Base-by-base conservation (phyloP, 92 coral and sea anemone genomes). In the Diadumene lineata region DNA sequence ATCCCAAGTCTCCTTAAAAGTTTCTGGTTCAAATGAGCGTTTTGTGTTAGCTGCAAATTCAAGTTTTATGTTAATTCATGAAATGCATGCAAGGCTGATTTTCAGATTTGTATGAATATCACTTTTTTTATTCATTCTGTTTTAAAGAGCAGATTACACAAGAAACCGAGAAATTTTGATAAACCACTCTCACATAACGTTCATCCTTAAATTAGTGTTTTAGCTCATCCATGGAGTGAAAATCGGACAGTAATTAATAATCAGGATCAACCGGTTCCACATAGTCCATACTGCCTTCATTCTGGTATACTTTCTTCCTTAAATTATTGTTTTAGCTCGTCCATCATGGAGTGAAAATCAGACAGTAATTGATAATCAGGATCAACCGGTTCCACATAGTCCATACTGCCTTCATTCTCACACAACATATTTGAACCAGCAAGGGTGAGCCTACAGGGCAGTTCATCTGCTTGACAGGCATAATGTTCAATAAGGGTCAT, bases 401-500 rank as follows among this genome's bases (percentile, higher is more conserved):
- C 51, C 60, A 86, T 88, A 7, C 84, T 81, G 8, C 88, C 86
- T 19, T 82, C 88, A 31, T 88, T 76, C 57, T 91, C 86, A 16
- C 90, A 84, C 21, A 84, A 82, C 53, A 83, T 80, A 46, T 92
- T 92, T 31, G 99, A 96, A 19, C 99, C 96, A 22, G 91, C 88
- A 18, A 96, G 88, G 24, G 89, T 64, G 61, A 96, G 85, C 26
- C 63, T 81, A 72, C 96, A 92, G 1, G 99, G 99, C 17, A 96
- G 82, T 48, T 90, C 96, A 50, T 92, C 99, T 1, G 81, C 81
- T 22, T 60, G 58, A 21, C 76, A 67, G 34, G 97, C 78, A 69
- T 92, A 83, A 74, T 96, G 89, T 46, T 93, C 96, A 19, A 96
- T 86, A 23, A 96, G 85, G 22, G 93, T 77, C 31, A 87, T 78